Evolutionary conservation across 2,888 invertebrate genomes (phyloP), one percentile per base, ranked within the genome.

Genomic region (Hipparchia sbordonii): DNA sequence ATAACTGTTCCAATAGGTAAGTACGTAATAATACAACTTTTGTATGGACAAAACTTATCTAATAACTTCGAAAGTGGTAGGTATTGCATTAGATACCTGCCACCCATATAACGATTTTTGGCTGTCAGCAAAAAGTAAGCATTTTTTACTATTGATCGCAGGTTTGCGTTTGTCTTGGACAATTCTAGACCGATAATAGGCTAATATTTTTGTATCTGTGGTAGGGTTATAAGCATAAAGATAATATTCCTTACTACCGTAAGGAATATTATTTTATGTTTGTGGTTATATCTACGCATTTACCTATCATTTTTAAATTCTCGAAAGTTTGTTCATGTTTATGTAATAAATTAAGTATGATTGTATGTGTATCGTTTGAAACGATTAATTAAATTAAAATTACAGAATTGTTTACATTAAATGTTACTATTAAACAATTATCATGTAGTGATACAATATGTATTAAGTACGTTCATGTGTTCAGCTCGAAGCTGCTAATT

Each of bases 401-500:
- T 45, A 74, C 72, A 72, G 77, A 73, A 72, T 79, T 77, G 72
- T 77, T 79, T 78, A 76, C 79, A 77, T 78, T 77, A 74, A 76
- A 80, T 80, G 79, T 81, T 77, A 76, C 77, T 65, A 77, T 77
- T 75, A 71, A 71, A 74, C 70, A 39, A 39, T 39, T 77, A 74
- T 73, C 73, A 74, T 76, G 72, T 65, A 77, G 77, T 68, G 74
- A 77, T 79, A 74, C 8, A 39, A 66, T 66, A 23, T 60, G 33
- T 79, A 81, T 83, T 74, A 76, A 81, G 2, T 2, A 39, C 6
- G n/a, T n/a, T n/a, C n/a, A 48, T 85, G 85, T 87, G 84, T 85
- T 84, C 87, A 85, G 92, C 91, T 91, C 74, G 82, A 84, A 92
- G 91, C 91, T 91, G 90, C 73, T 75, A 23, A 73, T 76, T 77